Conservation (phyloP, 2,113 vertebrate genomes). For the Crocuta crocuta region DNA sequence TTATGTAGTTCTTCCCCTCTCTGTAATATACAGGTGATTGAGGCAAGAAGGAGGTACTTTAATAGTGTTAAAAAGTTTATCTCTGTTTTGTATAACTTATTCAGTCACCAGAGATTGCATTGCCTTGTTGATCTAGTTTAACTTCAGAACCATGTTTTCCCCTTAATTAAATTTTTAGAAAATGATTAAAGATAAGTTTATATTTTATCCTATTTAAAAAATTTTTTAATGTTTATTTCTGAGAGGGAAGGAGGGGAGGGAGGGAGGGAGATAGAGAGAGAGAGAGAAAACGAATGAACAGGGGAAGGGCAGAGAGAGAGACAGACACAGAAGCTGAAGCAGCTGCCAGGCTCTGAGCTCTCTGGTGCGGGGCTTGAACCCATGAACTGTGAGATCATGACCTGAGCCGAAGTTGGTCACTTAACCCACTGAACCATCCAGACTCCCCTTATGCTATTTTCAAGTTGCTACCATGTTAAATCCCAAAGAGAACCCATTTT, state of each 20-base stretch:
- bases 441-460: not conserved
- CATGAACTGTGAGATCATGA: too few species aligned
- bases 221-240: too few species aligned
- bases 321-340: too few species aligned
- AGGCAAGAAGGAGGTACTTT: slow-evolving; percentile 20
- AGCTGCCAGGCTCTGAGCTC: too few species aligned
- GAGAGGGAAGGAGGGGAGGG: too few species aligned
- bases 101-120: slow-evolving; percentile 15
- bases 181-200: slow-evolving; percentile 57
- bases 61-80: slow-evolving; percentile 30
- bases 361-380: too few species aligned
- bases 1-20: not conserved
- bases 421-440: too few species aligned
- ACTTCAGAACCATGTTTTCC: slow-evolving; percentile 32
- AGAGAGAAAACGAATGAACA: too few species aligned
- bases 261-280: too few species aligned
- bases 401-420: too few species aligned
- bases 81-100: not conserved
- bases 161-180: slow-evolving; percentile 73
- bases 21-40: not conserved
- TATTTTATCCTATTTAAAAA: slow-evolving; percentile 58
- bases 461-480: slow-evolving; percentile 57
- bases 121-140: slow-evolving; percentile 59
- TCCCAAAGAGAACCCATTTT: slow-evolving; percentile 65
- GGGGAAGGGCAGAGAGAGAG: too few species aligned